phyloP scores from a whole-genome alignment of 2,113 vertebrate species.

The Osmerus eperlanus region DNA sequence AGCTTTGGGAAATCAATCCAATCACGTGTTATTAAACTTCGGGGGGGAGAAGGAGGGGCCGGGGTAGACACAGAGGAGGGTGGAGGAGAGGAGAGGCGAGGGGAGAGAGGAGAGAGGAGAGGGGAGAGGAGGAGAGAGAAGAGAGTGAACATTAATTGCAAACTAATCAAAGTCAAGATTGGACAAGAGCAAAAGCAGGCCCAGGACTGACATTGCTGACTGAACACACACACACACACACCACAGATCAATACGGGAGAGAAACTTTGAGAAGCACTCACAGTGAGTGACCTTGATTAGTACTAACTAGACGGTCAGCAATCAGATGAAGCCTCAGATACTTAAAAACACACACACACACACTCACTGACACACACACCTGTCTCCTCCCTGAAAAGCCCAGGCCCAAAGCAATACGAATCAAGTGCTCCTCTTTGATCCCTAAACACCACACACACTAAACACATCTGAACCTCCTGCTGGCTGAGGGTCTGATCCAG shows the following conservation, averaged over 20 bases:
- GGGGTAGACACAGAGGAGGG: neutral
- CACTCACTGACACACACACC: neutral
- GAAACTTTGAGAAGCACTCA: conserved; percentile 40
- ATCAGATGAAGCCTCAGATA: conserved; percentile 43
- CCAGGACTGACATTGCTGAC: too few relatives aligned
- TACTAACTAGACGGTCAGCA: conserved; percentile 47
- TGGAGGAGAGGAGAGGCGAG: neutral
- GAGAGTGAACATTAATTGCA: too few relatives aligned
- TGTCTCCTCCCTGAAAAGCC: too few relatives aligned
- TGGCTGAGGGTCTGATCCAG: too few relatives aligned
- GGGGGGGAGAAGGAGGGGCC: too few relatives aligned
- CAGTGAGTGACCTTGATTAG: conserved; percentile 58
- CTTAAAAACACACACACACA: neutral
- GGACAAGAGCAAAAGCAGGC: too few relatives aligned
- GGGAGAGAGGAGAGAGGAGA: neutral
- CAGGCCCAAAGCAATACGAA: too few relatives aligned
- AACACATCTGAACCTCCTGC: neutral
- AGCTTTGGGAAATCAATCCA: conserved; percentile 3
- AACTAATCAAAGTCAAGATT: too few relatives aligned
- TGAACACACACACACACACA: neutral
- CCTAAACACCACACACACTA: too few relatives aligned
- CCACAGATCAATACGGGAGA: conserved; percentile 41
- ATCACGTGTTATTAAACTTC: neutral
- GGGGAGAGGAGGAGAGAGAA: neutral
- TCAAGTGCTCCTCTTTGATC: too few relatives aligned